Conservation (phyloP, 2,888 invertebrate genomes). For the Agrochola lychnidis region DNA sequence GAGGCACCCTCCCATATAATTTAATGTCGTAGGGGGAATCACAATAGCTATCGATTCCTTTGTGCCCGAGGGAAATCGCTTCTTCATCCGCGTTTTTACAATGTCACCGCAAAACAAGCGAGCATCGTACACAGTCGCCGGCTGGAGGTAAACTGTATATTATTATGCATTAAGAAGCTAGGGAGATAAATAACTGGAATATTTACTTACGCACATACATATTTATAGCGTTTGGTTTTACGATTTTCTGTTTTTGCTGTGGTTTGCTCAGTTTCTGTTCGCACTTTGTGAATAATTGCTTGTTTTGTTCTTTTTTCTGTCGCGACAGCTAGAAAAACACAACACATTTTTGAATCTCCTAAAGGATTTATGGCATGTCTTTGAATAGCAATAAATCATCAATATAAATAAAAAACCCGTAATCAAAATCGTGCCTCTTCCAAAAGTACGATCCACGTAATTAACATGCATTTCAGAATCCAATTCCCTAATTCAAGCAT, state of each 20-base stretch:
- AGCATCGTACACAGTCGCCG: slow-evolving; percentile 56
- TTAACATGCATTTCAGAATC: slow-evolving; percentile 48
- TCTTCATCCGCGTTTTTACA: slow-evolving; percentile 77
- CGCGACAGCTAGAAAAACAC: background rate
- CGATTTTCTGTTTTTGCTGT: slow-evolving; percentile 39
- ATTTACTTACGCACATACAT: slow-evolving; percentile 63
- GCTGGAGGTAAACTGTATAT: slow-evolving; percentile 61
- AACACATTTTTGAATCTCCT: background rate
- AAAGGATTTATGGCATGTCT: background rate
- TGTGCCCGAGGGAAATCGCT: slow-evolving; percentile 80
- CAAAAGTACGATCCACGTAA: slow-evolving; percentile 31
- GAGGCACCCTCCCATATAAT: slow-evolving; percentile 83
- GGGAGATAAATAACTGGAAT: slow-evolving; percentile 59
- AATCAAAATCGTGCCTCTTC: background rate
- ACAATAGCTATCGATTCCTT: slow-evolving; percentile 87
- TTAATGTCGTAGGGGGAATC: slow-evolving; percentile 84
- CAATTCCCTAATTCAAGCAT: slow-evolving; percentile 62
- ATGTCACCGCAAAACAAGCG: slow-evolving; percentile 77
- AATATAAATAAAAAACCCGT: too few species aligned
- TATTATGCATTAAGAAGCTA: slow-evolving; percentile 63
- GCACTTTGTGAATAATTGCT: slow-evolving; percentile 23
- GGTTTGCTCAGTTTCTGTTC: slow-evolving; percentile 30
- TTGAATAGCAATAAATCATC: background rate
- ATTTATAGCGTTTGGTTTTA: slow-evolving; percentile 54
- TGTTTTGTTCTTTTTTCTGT: slow-evolving; percentile 27